Evolutionary conservation across 1,140 invertebrate species (phyloP), one percentile per base, ranked within the genome.

Genomic region (Procambarus virginalis): DNA sequence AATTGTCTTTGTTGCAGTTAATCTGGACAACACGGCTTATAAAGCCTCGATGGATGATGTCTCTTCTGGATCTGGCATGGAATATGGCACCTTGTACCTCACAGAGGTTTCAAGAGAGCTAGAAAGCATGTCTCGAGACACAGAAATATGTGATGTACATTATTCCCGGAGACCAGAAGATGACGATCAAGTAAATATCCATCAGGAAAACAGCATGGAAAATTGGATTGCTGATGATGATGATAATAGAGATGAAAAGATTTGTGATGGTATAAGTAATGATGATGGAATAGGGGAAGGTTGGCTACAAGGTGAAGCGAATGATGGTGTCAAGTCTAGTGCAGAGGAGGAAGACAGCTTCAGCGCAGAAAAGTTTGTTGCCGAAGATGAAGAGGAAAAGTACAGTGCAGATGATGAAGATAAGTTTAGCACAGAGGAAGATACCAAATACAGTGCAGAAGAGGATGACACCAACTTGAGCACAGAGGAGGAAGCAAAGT

Each of bases 1-100:
- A 5, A 68, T 64, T 20, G 48, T n/a, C 10, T 45, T 34, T 14
- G 17, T 82, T 48, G 46, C 84, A 86, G 73, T 14, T 14, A 60
- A 68, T 45, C 17, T 46, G 6, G 22, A 60, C 75, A 78, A 60
- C 46, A 60, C 55, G 12, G 22, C 84, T 77, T 58, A 12, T 45
- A 73, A 58, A 51, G 70, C 51, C 75, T 77, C 75, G 58, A 86
- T 86, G 84, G 84, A 86, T 60, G 75, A 86, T 86, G 84, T 77
- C 34, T 78, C 84, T 22, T 76, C 70, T 34, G 51, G 51, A 51
- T 60, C 70, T 60, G 84, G 73, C 75, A 86, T 86, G 84, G 84
- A 75, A 46, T 86, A 86, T 64, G 75, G 60, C 1, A 58, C 73
- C 84, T 73, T 58, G 6, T 78, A 86, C 51, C 34, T 86, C 49